Base-by-base conservation (phyloP, 2,113 vertebrate genomes). In the Alces alces region DNA sequence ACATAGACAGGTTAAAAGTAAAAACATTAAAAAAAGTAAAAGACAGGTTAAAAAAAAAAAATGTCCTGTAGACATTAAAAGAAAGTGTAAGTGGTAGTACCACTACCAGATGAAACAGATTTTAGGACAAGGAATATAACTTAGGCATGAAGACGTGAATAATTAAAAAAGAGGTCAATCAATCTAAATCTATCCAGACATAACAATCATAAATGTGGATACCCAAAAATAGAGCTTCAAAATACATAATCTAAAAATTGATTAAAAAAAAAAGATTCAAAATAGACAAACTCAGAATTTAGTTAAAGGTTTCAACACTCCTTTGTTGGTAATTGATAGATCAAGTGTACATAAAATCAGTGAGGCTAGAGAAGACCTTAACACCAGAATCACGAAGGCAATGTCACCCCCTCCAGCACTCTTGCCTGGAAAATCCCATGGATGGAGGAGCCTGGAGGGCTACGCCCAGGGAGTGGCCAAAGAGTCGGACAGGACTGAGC, bases 381-480 rank as follows among this genome's bases (percentile, higher is more conserved):
- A 43, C 5, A 28, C 16, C 15, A 64, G 13, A 14, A 55, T 7
- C 70, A 43, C 4, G 70, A 43, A 76, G 23, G 70, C 43, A 76
- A 76, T 15, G 39, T 7, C 39, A 27, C 6, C 70, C 21, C 25
- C 23, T 76, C 39, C 70, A 43, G 70, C 27, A 76, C 4, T 43
- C 70, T 76, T 43, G 39, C 39, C 36, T 43, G 70, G 39, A 39
- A 43, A 76, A 43, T 43, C 39, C 39, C 39, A 76, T 27, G 70
- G 70, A 76, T 5, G 6, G 70, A 76, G 70, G 66, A 39, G 11
- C 36, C 39, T 43, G 6, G 39, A 43, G 70, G 23, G 36, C 70
- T 27, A 23, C 19, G 70, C 27, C 70, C 39, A 43, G 14, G 36
- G 70, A n/a, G 66, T 23, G 0, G 2, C 1, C 0, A 7, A 27